Evolutionary conservation across 2,113 vertebrate species (phyloP).

Genomic region (Setophaga petechia): DNA sequence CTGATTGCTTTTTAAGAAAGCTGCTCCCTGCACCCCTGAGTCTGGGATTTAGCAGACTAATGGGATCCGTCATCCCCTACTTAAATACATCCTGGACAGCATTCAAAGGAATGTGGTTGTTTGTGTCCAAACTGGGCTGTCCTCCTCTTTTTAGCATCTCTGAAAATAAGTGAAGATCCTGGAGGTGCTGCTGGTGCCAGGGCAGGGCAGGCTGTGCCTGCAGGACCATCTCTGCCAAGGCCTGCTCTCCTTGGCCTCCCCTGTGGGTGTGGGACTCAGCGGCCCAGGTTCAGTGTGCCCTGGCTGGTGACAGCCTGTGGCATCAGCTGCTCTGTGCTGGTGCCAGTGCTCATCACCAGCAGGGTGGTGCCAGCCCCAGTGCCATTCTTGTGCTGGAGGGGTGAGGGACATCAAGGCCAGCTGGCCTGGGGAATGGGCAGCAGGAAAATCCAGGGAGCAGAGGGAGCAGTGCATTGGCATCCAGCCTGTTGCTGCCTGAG

Average conservation of each 20-base stretch:
- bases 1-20: background rate
- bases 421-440: background rate
- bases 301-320: fast-evolving
- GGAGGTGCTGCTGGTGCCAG: background rate
- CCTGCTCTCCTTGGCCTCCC: background rate
- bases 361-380: fast-evolving
- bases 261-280: fast-evolving
- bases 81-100: conserved; percentile 61
- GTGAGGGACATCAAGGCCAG: fast-evolving
- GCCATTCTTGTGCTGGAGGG: fast-evolving
- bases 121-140: background rate
- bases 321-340: background rate
- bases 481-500: background rate
- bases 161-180: background rate
- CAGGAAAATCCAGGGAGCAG: background rate
- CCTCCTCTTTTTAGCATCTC: background rate
- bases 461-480: background rate
- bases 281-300: fast-evolving
- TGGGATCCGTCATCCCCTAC: conserved; percentile 60
- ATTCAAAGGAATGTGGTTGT: background rate
- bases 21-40: background rate
- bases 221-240: background rate
- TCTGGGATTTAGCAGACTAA: conserved; percentile 59
- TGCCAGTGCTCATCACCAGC: background rate
- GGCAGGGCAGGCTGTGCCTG: background rate